phyloP scores from a whole-genome alignment of 1,140 invertebrate species.

The Drosophila pseudoananassae region DNA sequence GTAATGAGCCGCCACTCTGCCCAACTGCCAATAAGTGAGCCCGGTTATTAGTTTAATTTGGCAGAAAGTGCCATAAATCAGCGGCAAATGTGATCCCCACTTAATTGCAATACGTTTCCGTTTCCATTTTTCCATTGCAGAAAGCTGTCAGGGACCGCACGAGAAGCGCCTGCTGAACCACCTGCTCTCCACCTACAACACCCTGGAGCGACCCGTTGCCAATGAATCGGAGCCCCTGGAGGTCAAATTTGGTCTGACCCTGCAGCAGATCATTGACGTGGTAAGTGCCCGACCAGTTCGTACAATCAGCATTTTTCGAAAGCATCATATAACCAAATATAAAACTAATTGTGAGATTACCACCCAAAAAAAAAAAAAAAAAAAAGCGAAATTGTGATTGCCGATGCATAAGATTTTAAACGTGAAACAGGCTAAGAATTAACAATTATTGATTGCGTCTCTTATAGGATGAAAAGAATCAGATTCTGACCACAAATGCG shows the following conservation, averaged over 20 bases:
- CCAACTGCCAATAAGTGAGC: constrained; percentile 54
- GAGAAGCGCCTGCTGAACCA: constrained; percentile 95
- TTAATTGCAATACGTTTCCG: constrained; percentile 46
- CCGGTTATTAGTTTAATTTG: constrained; percentile 61
- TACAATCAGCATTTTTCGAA: constrained; percentile 31
- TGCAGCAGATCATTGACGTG: constrained; percentile 99
- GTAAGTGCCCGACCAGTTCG: constrained; percentile 87
- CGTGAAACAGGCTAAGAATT: constrained; percentile 40
- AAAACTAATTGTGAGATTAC: constrained; percentile 8
- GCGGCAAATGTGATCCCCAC: constrained; percentile 33
- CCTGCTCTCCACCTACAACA: constrained; percentile 96
- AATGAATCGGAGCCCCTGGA: constrained; percentile 97
- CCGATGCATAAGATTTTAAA: constrained; percentile 23
- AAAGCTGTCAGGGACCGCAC: constrained; percentile 92
- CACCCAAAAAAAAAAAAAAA: constrained; percentile 5
- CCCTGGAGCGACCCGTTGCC: constrained; percentile 96
- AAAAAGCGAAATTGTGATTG: constrained; percentile 26
- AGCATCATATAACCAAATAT: constrained; percentile 38
- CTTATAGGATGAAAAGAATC: constrained; percentile 91
- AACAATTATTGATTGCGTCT: constrained; percentile 78
- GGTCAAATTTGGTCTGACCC: constrained; percentile 96
- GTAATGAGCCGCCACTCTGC: constrained; percentile 52
- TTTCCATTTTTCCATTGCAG: constrained; percentile 83
- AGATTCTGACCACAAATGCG: constrained; percentile 97
- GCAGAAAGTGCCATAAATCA: constrained; percentile 61